A percentile compares a stretch with the other conserved stretches of the same genome.
These are phyloP conservation scores for Delphinus delphis DNA, from an alignment of 2,113 vertebrate species.

Conservation along the genomic window DNA sequence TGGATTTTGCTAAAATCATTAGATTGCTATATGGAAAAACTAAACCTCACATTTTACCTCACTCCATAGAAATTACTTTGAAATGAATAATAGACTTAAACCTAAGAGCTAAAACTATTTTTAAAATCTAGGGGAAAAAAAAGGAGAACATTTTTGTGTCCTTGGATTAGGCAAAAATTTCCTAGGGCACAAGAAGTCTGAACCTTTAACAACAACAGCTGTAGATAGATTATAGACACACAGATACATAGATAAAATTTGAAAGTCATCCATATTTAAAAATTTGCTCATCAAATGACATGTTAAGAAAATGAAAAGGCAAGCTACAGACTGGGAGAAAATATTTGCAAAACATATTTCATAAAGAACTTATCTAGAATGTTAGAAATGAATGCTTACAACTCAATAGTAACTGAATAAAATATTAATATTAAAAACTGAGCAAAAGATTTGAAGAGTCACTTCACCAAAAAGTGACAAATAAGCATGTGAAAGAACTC, in stretches of 20 bases:
- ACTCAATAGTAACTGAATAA: neutral
- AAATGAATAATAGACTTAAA: neutral
- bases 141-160: neutral
- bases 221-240: neutral
- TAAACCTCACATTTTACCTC: neutral
- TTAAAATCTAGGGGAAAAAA: neutral
- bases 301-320: neutral
- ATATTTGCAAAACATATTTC: neutral
- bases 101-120: neutral
- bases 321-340: neutral
- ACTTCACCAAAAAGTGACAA: neutral
- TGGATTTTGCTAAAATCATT: neutral
- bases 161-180: neutral
- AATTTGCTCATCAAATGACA: neutral
- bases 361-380: neutral
- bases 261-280: neutral
- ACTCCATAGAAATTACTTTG: neutral
- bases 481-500: neutral
- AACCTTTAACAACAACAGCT: neutral
- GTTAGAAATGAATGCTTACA: neutral
- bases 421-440: neutral
- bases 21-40: neutral
- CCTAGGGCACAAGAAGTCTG: neutral
- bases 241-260: neutral
- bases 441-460: neutral